phyloP scores from a whole-genome alignment of 2,113 vertebrate genomes.

The Sturnira hondurensis region DNA sequence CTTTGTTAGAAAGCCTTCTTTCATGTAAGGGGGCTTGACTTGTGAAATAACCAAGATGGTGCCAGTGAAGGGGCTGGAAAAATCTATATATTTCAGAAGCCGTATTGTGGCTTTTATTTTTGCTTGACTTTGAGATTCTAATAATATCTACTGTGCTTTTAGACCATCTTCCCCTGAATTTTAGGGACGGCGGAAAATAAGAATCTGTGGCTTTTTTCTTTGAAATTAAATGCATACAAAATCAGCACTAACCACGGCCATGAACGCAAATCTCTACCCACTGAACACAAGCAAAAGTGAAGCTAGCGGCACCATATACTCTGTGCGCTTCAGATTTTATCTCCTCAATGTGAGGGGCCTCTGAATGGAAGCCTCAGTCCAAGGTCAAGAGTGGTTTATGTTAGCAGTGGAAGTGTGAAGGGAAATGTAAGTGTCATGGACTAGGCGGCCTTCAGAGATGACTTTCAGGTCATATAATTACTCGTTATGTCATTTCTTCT shows the following conservation, averaged over 20 bases:
- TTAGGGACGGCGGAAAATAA: not conserved
- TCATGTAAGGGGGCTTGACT: slow-evolving; percentile 27
- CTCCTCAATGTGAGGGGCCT: not conserved
- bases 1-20: slow-evolving; percentile 54
- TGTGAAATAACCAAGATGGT: slow-evolving; percentile 24
- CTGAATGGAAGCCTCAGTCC: not conserved
- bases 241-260: not conserved
- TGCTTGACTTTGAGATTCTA: slow-evolving; percentile 16
- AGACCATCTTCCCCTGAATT: not conserved
- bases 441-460: not conserved
- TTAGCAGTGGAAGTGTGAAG: not conserved
- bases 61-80: not conserved
- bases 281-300: not conserved
- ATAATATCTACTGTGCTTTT: not conserved
- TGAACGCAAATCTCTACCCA: not conserved
- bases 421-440: not conserved
- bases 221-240: not conserved
- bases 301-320: not conserved
- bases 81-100: slow-evolving; percentile 30
- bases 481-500: not conserved
- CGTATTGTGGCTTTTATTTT: not conserved
- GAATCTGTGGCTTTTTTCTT: not conserved
- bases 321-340: not conserved
- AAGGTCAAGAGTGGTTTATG: not conserved
- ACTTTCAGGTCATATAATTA: not conserved